A percentile compares a stretch with the other conserved stretches of the same genome.
Evolutionary conservation across 1,140 invertebrate species (phyloP).

Genomic region (Oscheius sp.): DNA sequence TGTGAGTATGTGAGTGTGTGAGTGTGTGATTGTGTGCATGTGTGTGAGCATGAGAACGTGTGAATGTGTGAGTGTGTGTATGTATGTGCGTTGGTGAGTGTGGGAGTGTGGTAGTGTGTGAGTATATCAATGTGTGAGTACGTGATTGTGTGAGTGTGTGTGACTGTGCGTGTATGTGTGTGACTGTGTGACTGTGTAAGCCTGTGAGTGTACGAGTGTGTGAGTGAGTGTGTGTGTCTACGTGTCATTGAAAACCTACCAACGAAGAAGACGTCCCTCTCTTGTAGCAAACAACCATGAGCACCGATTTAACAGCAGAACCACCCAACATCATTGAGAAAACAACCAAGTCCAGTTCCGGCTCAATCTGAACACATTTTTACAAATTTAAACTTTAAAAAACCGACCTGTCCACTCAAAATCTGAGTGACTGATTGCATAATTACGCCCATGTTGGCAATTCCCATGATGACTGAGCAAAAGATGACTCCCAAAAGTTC

Average conservation of each 20-base stretch:
- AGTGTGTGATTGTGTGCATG: too few species aligned
- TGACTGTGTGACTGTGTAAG: too few species aligned
- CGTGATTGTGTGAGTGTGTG: too few species aligned
- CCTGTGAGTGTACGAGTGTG: too few species aligned
- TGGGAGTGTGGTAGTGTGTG: too few species aligned
- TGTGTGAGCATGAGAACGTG: too few species aligned
- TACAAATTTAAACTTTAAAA: background rate
- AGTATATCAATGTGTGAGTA: too few species aligned
- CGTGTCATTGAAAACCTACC: background rate
- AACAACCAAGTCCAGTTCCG: slow-evolving; percentile 31
- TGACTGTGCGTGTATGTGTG: too few species aligned
- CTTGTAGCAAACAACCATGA: slow-evolving; percentile 33
- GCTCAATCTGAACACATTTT: slow-evolving; percentile 33
- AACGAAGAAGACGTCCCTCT: slow-evolving; percentile 26
- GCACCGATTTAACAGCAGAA: slow-evolving; percentile 23
- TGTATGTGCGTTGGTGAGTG: too few species aligned
- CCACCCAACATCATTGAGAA: slow-evolving; percentile 34
- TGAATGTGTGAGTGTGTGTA: too few species aligned
- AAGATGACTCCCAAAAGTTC: slow-evolving; percentile 41
- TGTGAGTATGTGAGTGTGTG: too few species aligned
- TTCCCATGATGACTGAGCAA: slow-evolving; percentile 44
- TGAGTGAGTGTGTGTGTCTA: too few species aligned
- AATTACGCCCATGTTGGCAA: slow-evolving; percentile 44
- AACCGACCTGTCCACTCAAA: slow-evolving; percentile 5
- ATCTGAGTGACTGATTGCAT: slow-evolving; percentile 37